Evolutionary conservation across 2,888 invertebrate genomes (phyloP), one percentile per base, ranked within the genome.

Genomic region (Drosophila mayaguana): DNA sequence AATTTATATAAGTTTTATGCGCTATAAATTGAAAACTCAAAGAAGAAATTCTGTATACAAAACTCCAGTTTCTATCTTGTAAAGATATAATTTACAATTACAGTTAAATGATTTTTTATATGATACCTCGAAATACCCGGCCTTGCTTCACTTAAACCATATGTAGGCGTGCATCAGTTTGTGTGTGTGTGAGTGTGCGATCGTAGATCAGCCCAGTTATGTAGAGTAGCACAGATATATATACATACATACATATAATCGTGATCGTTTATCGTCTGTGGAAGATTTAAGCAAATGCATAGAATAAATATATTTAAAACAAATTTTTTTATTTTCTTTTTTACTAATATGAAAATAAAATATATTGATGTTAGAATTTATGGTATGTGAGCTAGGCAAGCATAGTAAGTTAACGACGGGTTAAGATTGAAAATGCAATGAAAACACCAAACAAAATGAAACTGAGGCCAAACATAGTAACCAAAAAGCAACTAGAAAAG

Each of bases 391-490:
- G 75, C 71, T 62, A 67, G 53, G 62, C 46, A 50, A 80, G 63
- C 50, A 60, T 48, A 43, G 36, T 43, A 54, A 57, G 28, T 20
- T 54, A 20, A 45, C 32, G 43, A 76, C 71, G 38, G 67, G 54
- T 80, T 83, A 86, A 86, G 82, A 82, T 81, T 82, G 82, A 82
- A 68, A 83, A 86, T 54, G 82, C 75, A 82, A 82, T 86, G 82
- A 78, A 87, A 83, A 82, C 82, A 81, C 83, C 88, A 84, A 87
- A 81, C 59, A 75, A 72, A 56, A 82, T 59, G 69, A 70, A 80
- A 80, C 61, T 65, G 68, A 77, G 66, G 64, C 65, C 67, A 74
- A 81, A 69, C 42, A 68, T 38, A 53, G 56, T 43, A 77, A 60
- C 57, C 63, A 79, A 79, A 78, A 78, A 72, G 78, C 65, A 75